phyloP scores from a whole-genome alignment of 2,888 invertebrate genomes.

The Apocheima hispidaria region DNA sequence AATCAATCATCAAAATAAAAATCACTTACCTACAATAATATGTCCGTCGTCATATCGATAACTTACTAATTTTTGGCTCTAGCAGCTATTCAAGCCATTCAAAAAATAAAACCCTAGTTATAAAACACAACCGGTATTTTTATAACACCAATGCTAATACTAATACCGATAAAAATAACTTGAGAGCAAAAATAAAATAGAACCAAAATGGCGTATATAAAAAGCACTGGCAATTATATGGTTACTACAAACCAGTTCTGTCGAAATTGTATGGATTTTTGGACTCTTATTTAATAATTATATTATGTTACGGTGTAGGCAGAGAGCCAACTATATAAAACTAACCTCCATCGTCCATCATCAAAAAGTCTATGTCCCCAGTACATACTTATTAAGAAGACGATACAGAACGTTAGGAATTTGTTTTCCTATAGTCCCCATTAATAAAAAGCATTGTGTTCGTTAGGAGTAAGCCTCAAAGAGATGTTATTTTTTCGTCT shows the following conservation, averaged over 20 bases:
- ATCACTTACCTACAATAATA: too few relatives aligned
- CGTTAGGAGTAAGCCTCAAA: too few relatives aligned
- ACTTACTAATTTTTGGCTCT: too few relatives aligned
- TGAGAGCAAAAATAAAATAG: slow-evolving; percentile 3
- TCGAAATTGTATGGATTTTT: slow-evolving; percentile 17
- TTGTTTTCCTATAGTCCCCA: too few relatives aligned
- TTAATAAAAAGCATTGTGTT: too few relatives aligned
- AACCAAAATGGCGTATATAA: slow-evolving; percentile 7
- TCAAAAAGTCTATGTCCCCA: not conserved
- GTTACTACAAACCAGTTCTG: slow-evolving; percentile 18
- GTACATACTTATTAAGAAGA: too few relatives aligned
- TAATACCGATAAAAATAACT: slow-evolving; percentile 14
- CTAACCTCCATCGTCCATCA: not conserved
- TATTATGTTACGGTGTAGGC: slow-evolving; percentile 12
- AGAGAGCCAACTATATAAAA: slow-evolving; percentile 1
- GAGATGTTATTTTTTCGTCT: too few relatives aligned
- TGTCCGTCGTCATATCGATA: too few relatives aligned
- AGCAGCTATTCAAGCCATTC: not conserved
- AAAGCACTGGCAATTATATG: not conserved
- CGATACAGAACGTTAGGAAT: too few relatives aligned
- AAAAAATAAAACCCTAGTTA: not conserved
- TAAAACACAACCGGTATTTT: slow-evolving; percentile 3
- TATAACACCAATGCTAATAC: not conserved
- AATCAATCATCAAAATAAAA: too few relatives aligned
- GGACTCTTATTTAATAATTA: slow-evolving; percentile 20